phyloP scores from a whole-genome alignment of 2,888 invertebrate species.

The Cosmia trapezina region DNA sequence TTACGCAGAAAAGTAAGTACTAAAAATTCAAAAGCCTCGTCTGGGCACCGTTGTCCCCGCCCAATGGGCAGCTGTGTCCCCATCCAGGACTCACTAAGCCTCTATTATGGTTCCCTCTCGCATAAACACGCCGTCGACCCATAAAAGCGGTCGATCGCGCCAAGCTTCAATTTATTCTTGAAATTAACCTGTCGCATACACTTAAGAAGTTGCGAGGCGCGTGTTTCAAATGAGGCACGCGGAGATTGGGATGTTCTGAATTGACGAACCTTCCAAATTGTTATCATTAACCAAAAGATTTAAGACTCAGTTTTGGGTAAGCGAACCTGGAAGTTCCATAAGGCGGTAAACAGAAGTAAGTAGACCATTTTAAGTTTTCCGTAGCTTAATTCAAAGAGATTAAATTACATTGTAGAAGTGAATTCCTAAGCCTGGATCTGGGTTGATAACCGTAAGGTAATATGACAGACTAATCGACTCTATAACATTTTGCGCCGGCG shows the following conservation, averaged over 20 bases:
- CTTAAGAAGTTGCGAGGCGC: conserved; percentile 72
- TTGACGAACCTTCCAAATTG: conserved; percentile 60
- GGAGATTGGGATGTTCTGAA: conserved; percentile 62
- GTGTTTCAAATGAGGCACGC: conserved; percentile 76
- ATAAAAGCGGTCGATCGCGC: conserved; percentile 77
- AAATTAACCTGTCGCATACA: conserved; percentile 88
- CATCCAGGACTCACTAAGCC: conserved; percentile 78
- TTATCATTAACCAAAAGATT: conserved; percentile 48
- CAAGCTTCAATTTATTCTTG: conserved; percentile 87
- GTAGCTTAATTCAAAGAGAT: not conserved
- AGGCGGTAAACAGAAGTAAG: not conserved
- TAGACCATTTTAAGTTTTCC: not conserved
- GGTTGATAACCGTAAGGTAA: conserved; percentile 42
- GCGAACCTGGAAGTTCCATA: conserved; percentile 1
- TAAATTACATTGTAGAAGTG: conserved; percentile 20
- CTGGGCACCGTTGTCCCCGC: conserved; percentile 80
- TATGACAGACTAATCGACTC: conserved; percentile 46
- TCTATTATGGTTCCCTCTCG: conserved; percentile 78
- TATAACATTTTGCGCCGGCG: conserved; percentile 34
- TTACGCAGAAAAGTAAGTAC: conserved; percentile 71
- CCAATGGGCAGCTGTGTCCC: conserved; percentile 81
- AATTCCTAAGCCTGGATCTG: conserved; percentile 12
- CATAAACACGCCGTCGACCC: conserved; percentile 78
- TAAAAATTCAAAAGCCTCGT: conserved; percentile 80
- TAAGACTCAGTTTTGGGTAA: conserved; percentile 26